Conservation (phyloP, 2,113 vertebrate genomes). For the Dunckerocampus dactyliophorus region DNA sequence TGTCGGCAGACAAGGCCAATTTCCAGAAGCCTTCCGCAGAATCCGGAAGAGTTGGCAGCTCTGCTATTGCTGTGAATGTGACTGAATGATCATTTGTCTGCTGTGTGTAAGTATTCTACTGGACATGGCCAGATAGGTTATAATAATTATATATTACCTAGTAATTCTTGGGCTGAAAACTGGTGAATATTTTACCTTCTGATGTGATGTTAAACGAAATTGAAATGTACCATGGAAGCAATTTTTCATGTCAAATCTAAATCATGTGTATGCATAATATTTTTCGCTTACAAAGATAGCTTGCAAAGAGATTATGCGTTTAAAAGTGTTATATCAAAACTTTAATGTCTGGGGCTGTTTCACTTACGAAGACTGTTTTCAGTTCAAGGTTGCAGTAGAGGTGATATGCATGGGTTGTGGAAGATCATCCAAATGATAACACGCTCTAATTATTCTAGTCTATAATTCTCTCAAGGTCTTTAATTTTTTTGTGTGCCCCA, state of each 20-base stretch:
- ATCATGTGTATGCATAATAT: too few relatives aligned
- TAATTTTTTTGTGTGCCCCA: conserved; percentile 43
- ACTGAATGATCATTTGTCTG: too few relatives aligned
- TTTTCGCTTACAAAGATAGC: conserved; percentile 15
- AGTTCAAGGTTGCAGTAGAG: conserved; percentile 66
- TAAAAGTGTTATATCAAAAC: conserved; percentile 34
- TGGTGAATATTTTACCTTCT: too few relatives aligned
- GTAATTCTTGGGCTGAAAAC: too few relatives aligned
- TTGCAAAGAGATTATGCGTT: conserved; percentile 35
- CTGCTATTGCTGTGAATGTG: too few relatives aligned
- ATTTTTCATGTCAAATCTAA: too few relatives aligned
- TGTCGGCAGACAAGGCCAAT: too few relatives aligned
- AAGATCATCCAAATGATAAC: conserved; percentile 53
- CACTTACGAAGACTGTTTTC: conserved; percentile 38
- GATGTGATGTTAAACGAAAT: not conserved
- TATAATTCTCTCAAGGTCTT: conserved; percentile 61
- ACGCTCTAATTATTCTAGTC: conserved; percentile 68
- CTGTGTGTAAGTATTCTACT: too few relatives aligned
- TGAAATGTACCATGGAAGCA: not conserved
- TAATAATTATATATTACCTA: too few relatives aligned
- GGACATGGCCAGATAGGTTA: too few relatives aligned
- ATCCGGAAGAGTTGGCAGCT: too few relatives aligned
- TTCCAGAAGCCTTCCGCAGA: too few relatives aligned
- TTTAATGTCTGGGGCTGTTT: conserved; percentile 32
- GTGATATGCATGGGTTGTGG: conserved; percentile 43